These are phyloP conservation scores for Myotis daubentonii DNA, from an alignment of 2,797 vertebrate species.

Conservation along the genomic window DNA sequence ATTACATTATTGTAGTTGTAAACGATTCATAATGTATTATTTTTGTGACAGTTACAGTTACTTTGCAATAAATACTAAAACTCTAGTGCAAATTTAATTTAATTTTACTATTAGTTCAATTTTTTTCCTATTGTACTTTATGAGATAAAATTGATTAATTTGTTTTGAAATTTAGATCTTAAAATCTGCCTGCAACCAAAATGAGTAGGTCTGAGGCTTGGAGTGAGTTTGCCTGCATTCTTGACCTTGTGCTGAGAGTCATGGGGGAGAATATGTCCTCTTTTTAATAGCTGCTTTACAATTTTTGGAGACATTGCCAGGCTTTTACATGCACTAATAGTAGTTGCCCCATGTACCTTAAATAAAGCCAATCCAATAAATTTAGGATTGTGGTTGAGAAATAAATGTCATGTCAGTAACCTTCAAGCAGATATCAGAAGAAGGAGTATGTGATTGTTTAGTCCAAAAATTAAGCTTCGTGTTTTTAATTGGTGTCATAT, in stretches of 20 bases:
- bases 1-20: constrained; percentile 20
- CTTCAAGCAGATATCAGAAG: constrained; percentile 84
- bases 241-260: constrained; percentile 78
- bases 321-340: constrained; percentile 77
- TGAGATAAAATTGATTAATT: constrained; percentile 76
- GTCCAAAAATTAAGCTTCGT: constrained; percentile 86
- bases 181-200: constrained; percentile 78
- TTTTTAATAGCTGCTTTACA: constrained; percentile 71
- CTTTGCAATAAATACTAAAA: constrained; percentile 47
- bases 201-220: constrained; percentile 64
- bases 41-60: constrained; percentile 37
- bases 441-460: constrained; percentile 84
- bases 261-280: constrained; percentile 73
- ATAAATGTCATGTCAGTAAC: constrained; percentile 84
- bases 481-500: constrained; percentile 88
- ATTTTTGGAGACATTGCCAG: constrained; percentile 75
- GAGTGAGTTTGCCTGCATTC: constrained; percentile 69
- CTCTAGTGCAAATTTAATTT: constrained; percentile 47
- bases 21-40: neutral
- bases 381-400: constrained; percentile 81
- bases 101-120: constrained; percentile 68
- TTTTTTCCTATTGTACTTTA: constrained; percentile 68
- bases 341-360: constrained; percentile 81
- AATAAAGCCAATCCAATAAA: constrained; percentile 85
- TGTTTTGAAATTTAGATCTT: constrained; percentile 77